Evolutionary conservation across 2,888 invertebrate species (phyloP), one percentile per base, ranked within the genome.

Genomic region (Tipula unca): DNA sequence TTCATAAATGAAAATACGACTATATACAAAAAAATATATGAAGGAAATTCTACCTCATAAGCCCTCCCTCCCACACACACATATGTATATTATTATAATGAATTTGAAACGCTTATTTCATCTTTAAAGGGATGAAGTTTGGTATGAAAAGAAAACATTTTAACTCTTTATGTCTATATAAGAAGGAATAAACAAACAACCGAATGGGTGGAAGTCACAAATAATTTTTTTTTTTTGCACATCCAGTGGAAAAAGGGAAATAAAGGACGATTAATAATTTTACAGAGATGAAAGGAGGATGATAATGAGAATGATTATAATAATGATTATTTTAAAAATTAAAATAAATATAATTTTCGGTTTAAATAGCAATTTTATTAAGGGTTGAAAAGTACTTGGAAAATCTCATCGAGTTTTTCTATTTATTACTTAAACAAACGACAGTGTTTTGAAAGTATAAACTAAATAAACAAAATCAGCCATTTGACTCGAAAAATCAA

Each of bases 1-100:
- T 83, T 35, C 32, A 29, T 83, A 83, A 83, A 83, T 83, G 83
- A 83, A 83, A 83, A 83, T 83, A 8, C 48, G 35, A 83, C 5
- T 83, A 13, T 10, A 29, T 5, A 17, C 14, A 83, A 17, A 35
- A 32, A 83, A 17, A 83, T 14, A 10, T 10, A 48, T 48, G 5
- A n/a, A 48, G n/a, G n/a, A 48, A n/a, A n/a, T 48, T 17, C 48
- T n/a, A 13, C 25, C 69, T 48, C 69, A 69, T 25, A 25, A n/a
- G n/a, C 20, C 69, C 25, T 25, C 20, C 69, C 69, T 3, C 10
- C 20, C 25, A 42, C 69, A 25, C 69, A 69, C 25, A 25, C 36
- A 36, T 10, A 39, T 54, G 48, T 20, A 54, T 20, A 54, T 25
- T 25, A 10, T 69, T 13, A 25, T 25, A 69, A 69, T 25, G 3